These are phyloP conservation scores for Cheilosia urbana DNA, from an alignment of 2,888 invertebrate genomes.

Conservation along the genomic window DNA sequence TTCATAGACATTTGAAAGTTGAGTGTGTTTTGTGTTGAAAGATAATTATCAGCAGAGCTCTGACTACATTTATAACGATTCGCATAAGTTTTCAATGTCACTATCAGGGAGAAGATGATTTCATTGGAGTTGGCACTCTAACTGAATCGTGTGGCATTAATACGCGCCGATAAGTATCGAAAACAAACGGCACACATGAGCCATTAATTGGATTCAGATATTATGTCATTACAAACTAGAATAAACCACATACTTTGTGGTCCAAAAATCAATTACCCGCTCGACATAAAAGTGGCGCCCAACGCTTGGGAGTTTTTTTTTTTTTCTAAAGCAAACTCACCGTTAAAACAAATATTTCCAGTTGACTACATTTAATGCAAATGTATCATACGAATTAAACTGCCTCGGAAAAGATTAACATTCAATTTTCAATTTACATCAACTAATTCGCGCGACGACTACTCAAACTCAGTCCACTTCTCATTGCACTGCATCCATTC, in stretches of 20 bases:
- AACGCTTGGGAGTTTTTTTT: constrained; percentile 14
- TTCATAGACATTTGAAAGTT: constrained; percentile 29
- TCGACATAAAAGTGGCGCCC: constrained; percentile 58
- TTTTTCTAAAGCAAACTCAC: constrained; percentile 34
- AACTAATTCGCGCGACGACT: constrained; percentile 61
- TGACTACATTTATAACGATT: constrained; percentile 62
- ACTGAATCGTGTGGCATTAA: neutral
- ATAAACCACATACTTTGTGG: constrained; percentile 23
- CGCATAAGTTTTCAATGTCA: constrained; percentile 71
- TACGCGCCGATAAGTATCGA: neutral
- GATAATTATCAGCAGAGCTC: constrained; percentile 65
- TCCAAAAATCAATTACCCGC: constrained; percentile 24
- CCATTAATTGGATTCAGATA: constrained; percentile 28
- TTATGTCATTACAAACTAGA: constrained; percentile 39
- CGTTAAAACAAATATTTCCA: constrained; percentile 18
- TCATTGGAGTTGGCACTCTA: neutral
- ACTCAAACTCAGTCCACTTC: constrained; percentile 47
- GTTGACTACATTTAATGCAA: constrained; percentile 42
- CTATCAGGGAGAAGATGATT: constrained; percentile 16
- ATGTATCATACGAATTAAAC: constrained; percentile 27
- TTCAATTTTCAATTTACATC: constrained; percentile 67
- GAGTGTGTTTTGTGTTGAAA: constrained; percentile 46
- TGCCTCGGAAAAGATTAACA: constrained; percentile 54
- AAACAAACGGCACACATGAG: neutral
- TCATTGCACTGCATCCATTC: constrained; percentile 53